Evolutionary conservation across 2,888 invertebrate species (phyloP).

Genomic region (Agrochola lota): DNA sequence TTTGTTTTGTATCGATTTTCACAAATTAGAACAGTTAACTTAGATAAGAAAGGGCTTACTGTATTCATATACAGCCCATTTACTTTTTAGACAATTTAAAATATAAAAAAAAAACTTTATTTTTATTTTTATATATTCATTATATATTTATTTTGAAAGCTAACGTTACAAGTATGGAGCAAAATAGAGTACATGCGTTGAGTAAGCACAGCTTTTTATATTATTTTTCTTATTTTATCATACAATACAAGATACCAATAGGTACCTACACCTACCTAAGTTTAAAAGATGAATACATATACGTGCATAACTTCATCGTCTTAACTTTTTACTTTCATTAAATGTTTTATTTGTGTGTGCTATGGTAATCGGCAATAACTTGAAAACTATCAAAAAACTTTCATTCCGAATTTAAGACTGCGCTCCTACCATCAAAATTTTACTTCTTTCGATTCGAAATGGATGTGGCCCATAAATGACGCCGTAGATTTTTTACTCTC

Average conservation of each 20-base stretch:
- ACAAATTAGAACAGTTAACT: no score
- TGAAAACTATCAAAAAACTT: constrained; percentile 14
- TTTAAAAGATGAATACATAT: background rate
- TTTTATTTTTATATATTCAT: no score
- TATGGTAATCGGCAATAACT: constrained; percentile 6
- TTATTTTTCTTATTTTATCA: background rate
- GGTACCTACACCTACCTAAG: background rate
- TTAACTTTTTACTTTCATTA: background rate
- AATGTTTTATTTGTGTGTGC: background rate
- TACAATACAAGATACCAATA: background rate
- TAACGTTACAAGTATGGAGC: background rate
- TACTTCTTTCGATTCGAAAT: constrained; percentile 16
- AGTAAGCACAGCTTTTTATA: background rate
- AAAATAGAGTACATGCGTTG: background rate
- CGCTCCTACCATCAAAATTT: constrained; percentile 9
- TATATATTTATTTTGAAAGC: background rate
- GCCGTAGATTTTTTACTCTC: constrained; percentile 10
- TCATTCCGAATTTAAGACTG: constrained; percentile 28
- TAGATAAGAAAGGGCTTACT: no score
- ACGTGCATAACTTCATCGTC: background rate
- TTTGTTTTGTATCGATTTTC: background rate
- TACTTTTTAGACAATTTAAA: no score
- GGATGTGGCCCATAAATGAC: constrained; percentile 30
- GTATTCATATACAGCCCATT: no score
- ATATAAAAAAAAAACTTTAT: no score